Conservation (phyloP, 2,113 vertebrate species). For the Tautogolabrus adspersus region DNA sequence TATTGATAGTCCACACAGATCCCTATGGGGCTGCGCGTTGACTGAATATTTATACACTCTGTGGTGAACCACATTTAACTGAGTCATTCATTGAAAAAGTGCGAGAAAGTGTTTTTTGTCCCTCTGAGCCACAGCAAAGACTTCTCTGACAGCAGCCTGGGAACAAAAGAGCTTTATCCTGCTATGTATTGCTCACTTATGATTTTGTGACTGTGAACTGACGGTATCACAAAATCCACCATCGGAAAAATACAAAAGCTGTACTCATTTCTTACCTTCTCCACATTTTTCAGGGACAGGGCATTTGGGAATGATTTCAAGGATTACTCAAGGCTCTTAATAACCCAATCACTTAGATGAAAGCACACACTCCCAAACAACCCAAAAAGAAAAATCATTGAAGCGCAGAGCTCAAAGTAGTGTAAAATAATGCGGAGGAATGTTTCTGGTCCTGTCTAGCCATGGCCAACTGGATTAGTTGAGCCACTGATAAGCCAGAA, state of each 20-base stretch:
- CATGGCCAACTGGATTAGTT: conserved; percentile 78
- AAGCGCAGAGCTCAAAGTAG: conserved; percentile 68
- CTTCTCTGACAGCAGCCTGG: conserved; percentile 19
- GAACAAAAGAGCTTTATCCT: conserved; percentile 15
- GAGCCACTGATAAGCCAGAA: conserved; percentile 68
- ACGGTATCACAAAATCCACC: conserved; percentile 24
- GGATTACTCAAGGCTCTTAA: conserved; percentile 67
- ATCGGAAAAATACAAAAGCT: conserved; percentile 21
- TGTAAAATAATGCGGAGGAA: conserved; percentile 66
- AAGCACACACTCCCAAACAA: conserved; percentile 52
- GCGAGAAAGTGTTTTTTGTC: conserved; percentile 15
- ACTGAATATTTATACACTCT: conserved; percentile 68
- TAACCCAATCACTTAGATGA: conserved; percentile 72
- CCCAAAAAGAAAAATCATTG: conserved; percentile 58
- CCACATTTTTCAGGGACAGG: conserved; percentile 37
- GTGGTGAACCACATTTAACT: conserved; percentile 37
- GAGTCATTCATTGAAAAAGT: conserved; percentile 44
- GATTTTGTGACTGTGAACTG: conserved; percentile 21
- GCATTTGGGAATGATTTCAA: conserved; percentile 58
- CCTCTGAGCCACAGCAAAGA: conserved; percentile 14
- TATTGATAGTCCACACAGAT: conserved; percentile 74
- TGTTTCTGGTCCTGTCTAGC: conserved; percentile 66
- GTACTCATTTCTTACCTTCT: conserved; percentile 30
- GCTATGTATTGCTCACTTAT: conserved; percentile 24
- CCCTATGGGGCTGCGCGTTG: conserved; percentile 53